Evolutionary conservation across 2,888 invertebrate genomes (phyloP).

Genomic region (Ischnus inquisitorius): DNA sequence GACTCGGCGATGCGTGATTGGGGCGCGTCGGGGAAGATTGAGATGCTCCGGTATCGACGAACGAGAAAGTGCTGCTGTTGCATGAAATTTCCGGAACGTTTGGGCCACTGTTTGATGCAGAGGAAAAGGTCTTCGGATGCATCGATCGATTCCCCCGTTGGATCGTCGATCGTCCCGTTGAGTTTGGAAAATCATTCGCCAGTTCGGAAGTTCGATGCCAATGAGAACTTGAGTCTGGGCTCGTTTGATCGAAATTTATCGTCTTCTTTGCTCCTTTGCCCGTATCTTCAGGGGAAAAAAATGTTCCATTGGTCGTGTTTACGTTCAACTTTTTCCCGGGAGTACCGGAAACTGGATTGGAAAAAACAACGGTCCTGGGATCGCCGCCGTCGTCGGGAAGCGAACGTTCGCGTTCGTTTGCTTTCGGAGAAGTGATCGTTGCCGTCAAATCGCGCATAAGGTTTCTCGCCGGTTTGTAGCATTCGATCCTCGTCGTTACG

Average conservation of each 20-base stretch:
- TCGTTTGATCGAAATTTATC: background rate
- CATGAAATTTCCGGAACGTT: background rate
- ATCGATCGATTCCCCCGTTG: no score
- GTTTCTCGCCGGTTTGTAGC: background rate
- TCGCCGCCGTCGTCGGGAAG: background rate
- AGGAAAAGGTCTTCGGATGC: background rate
- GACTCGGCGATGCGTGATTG: background rate
- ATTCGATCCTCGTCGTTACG: conserved; percentile 28
- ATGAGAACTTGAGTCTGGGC: background rate
- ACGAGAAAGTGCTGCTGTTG: background rate
- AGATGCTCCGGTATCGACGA: background rate
- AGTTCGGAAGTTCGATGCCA: background rate
- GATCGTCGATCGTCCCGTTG: background rate
- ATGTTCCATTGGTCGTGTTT: background rate
- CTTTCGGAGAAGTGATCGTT: background rate
- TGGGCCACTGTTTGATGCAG: background rate
- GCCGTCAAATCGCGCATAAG: background rate
- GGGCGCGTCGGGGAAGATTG: background rate
- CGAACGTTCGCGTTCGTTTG: background rate
- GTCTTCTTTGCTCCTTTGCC: background rate
- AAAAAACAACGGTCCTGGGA: conserved; percentile 16
- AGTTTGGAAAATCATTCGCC: background rate
- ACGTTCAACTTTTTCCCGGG: conserved; percentile 18
- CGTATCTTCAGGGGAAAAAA: background rate
- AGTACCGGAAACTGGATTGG: conserved; percentile 33